phyloP scores from a whole-genome alignment of 2,888 invertebrate genomes.

The Coelopa pilipes region DNA sequence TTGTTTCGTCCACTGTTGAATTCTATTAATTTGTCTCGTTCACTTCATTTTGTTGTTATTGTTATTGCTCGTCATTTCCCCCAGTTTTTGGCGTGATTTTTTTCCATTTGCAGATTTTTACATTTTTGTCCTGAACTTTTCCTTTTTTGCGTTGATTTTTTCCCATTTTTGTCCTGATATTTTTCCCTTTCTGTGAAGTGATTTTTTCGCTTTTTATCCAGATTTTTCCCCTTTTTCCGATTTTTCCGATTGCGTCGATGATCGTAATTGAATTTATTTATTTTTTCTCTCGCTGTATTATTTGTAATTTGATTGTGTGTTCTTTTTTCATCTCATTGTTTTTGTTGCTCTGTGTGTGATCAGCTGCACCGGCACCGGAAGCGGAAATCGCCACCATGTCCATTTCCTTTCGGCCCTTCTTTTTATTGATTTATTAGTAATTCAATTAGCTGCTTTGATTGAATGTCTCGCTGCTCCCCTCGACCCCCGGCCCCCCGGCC shows the following conservation, averaged over 20 bases:
- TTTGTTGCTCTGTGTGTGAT: neutral
- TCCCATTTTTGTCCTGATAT: neutral
- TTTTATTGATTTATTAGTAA: conserved; percentile 22
- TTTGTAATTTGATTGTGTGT: neutral
- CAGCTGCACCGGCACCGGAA: conserved; percentile 9
- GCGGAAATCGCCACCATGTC: conserved; percentile 11
- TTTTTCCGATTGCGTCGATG: conserved; percentile 9
- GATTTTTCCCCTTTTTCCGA: conserved; percentile 1
- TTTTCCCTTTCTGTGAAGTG: neutral
- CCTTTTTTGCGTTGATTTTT: conserved; percentile 4
- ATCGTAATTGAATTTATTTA: conserved; percentile 14
- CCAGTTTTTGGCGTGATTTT: too few relatives aligned
- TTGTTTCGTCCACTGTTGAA: too few relatives aligned
- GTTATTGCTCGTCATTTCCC: too few relatives aligned
- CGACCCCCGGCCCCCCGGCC: too few relatives aligned
- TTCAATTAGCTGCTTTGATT: conserved; percentile 30
- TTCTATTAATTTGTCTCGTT: neutral
- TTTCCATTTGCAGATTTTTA: too few relatives aligned
- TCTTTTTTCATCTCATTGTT: neutral
- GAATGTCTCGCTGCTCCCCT: neutral
- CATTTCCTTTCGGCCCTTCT: neutral
- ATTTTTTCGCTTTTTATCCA: too few relatives aligned
- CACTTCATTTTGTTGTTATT: too few relatives aligned
- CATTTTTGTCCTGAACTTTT: neutral
- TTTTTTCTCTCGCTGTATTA: neutral